A percentile compares a stretch with the other conserved stretches of the same genome.
phyloP scores from a whole-genome alignment of 2,888 invertebrate genomes.

The Crossocerus cetratus region DNA sequence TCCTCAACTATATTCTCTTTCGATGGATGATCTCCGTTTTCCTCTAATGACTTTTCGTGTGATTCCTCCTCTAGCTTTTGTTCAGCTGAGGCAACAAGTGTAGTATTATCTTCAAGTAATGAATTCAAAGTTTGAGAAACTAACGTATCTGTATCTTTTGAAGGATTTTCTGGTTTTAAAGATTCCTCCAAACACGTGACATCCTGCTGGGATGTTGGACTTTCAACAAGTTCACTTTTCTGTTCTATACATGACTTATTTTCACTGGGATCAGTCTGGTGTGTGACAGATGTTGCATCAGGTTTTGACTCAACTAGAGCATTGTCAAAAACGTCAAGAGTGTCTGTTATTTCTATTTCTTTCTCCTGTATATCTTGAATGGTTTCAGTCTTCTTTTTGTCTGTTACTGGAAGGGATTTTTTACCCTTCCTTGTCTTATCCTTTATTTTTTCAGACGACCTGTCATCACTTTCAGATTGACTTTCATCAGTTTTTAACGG shows the following conservation, averaged over 20 bases:
- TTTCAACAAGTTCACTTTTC: constrained; percentile 27
- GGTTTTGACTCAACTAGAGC: constrained; percentile 21
- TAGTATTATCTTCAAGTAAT: neutral
- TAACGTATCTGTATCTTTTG: constrained; percentile 9
- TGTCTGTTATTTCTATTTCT: constrained; percentile 59
- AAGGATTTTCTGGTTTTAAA: constrained; percentile 4
- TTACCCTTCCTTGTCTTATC: constrained; percentile 50
- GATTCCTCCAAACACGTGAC: constrained; percentile 14
- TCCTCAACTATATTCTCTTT: constrained; percentile 27
- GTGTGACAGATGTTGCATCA: constrained; percentile 23
- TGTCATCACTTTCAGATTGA: constrained; percentile 70
- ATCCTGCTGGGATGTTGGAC: constrained; percentile 16
- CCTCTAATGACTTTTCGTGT: constrained; percentile 7
- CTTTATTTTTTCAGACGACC: constrained; percentile 43
- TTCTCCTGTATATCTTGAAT: constrained; percentile 47
- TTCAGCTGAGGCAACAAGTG: too few species aligned
- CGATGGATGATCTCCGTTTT: constrained; percentile 9
- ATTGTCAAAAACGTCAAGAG: constrained; percentile 27
- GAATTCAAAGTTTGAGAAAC: constrained; percentile 16
- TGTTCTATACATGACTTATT: constrained; percentile 19
- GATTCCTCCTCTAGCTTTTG: constrained; percentile 6
- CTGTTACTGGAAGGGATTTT: constrained; percentile 36
- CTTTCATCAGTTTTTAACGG: constrained; percentile 68
- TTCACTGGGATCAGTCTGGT: constrained; percentile 9
- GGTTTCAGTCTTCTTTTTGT: constrained; percentile 33